A percentile compares a stretch with the other conserved stretches of the same genome.
These are phyloP conservation scores for Alaudala cheleensis DNA, from an alignment of 2,113 vertebrate genomes.

Conservation along the genomic window DNA sequence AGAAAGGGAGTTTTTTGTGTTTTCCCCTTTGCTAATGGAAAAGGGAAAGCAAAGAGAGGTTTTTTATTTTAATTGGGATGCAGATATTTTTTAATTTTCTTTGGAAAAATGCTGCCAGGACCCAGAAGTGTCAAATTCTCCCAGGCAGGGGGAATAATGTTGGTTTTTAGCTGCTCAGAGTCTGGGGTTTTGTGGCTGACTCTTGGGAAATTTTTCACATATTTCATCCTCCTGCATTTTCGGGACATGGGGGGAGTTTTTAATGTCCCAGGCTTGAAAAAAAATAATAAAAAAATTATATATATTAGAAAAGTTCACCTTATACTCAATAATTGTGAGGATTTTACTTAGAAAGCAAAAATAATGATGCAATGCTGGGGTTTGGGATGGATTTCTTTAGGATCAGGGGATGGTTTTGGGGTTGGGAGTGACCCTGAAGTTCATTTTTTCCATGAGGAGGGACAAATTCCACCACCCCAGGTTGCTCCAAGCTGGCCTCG, in stretches of 20 bases:
- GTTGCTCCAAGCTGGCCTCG: not conserved
- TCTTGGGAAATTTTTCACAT: constrained; percentile 49
- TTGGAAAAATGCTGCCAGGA: constrained; percentile 15
- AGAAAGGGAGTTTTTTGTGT: not conserved
- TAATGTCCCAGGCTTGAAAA: not conserved
- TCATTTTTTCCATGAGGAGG: not conserved
- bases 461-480: not conserved
- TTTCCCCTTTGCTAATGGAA: not conserved
- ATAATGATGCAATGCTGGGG: not conserved
- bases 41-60: not conserved
- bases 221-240: constrained; percentile 27
- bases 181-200: constrained; percentile 51
- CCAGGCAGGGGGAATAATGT: constrained; percentile 16
- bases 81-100: constrained; percentile 14
- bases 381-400: not conserved
- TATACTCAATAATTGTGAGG: not conserved
- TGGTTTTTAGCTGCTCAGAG: constrained; percentile 45
- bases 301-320: not conserved
- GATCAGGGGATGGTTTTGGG: not conserved
- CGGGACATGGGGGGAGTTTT: constrained; percentile 1
- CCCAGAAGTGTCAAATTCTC: constrained; percentile 58
- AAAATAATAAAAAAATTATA: not conserved
- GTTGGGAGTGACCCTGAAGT: not conserved
- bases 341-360: not conserved
- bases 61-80: not conserved